phyloP scores from a whole-genome alignment of 2,888 invertebrate genomes.

The Pandemis cinnamomeana region DNA sequence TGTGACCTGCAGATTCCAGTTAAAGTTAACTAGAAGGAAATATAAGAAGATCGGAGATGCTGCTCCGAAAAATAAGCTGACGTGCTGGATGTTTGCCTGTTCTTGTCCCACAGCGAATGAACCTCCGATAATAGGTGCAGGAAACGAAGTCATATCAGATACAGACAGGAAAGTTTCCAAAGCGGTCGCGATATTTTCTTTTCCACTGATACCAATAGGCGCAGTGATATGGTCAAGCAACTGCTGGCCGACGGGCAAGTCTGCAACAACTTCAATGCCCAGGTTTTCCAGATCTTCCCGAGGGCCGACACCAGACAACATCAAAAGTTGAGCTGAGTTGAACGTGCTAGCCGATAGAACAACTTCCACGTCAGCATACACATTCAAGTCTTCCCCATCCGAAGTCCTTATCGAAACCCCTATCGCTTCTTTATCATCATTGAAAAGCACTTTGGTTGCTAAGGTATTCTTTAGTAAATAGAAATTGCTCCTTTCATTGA shows the following conservation, averaged over 20 bases:
- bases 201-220: constrained; percentile 27
- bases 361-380: constrained; percentile 31
- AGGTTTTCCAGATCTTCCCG: constrained; percentile 19
- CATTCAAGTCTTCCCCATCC: constrained; percentile 24
- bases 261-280: constrained; percentile 20
- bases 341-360: constrained; percentile 28
- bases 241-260: constrained; percentile 37
- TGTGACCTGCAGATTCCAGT: constrained; percentile 17
- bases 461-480: constrained; percentile 47
- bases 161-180: constrained; percentile 18
- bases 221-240: constrained; percentile 25
- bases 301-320: constrained; percentile 41
- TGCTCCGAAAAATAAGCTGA: constrained; percentile 7
- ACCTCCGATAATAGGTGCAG: constrained; percentile 18
- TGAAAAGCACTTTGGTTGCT: constrained; percentile 45
- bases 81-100: constrained; percentile 5
- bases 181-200: not conserved
- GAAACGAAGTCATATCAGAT: constrained; percentile 6
- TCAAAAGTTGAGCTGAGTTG: constrained; percentile 32
- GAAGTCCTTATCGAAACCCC: constrained; percentile 43
- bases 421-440: constrained; percentile 44
- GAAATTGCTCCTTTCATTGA: constrained; percentile 45
- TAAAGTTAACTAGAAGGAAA: constrained; percentile 12
- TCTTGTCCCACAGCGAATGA: not conserved
- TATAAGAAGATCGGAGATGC: constrained; percentile 27